Percentiles rank a stretch among this genome's conserved stretches.
These are phyloP conservation scores for Yponomeuta plumbellus DNA, from an alignment of 2,888 invertebrate genomes.

Conservation along the genomic window DNA sequence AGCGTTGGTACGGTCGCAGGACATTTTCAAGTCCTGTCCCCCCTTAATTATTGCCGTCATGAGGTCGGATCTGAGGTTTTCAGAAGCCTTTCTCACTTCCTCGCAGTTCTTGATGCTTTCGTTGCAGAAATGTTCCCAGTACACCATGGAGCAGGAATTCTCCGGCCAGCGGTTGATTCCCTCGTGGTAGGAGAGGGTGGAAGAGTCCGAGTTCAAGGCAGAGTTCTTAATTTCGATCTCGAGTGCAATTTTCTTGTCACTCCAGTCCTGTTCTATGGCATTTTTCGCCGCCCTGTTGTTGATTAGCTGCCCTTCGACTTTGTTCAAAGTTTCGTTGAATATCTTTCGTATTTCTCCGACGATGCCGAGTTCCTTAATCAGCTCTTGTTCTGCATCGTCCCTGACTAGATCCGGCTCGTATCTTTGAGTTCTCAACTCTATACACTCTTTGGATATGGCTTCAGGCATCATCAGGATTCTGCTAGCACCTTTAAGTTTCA, in stretches of 20 bases:
- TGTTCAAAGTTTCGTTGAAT: slow-evolving; percentile 78
- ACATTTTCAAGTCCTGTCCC: slow-evolving; percentile 87
- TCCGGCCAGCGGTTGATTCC: slow-evolving; percentile 88
- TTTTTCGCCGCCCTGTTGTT: slow-evolving; percentile 87
- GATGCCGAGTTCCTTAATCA: slow-evolving; percentile 85
- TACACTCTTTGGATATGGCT: slow-evolving; percentile 83
- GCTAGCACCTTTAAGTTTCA: slow-evolving; percentile 80
- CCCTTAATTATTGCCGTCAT: slow-evolving; percentile 85
- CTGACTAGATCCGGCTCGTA: slow-evolving; percentile 85
- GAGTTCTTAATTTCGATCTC: slow-evolving; percentile 82
- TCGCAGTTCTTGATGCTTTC: slow-evolving; percentile 87
- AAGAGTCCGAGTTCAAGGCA: slow-evolving; percentile 80
- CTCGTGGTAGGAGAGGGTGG: slow-evolving; percentile 82
- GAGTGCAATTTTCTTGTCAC: slow-evolving; percentile 87
- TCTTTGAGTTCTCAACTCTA: slow-evolving; percentile 81
- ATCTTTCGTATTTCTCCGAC: slow-evolving; percentile 81
- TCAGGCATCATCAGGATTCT: slow-evolving; percentile 82
- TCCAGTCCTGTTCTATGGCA: slow-evolving; percentile 91
- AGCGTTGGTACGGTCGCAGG: slow-evolving; percentile 87
- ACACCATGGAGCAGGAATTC: slow-evolving; percentile 80
- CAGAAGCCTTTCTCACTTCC: slow-evolving; percentile 83
- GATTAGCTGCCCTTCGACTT: slow-evolving; percentile 82
- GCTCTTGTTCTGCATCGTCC: slow-evolving; percentile 87
- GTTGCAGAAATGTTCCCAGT: slow-evolving; percentile 88
- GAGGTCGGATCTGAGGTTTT: slow-evolving; percentile 79